Percentiles rank a stretch among this genome's conserved stretches.
Conservation (phyloP, 2,797 vertebrate species). For the Falco novaeseelandiae region DNA sequence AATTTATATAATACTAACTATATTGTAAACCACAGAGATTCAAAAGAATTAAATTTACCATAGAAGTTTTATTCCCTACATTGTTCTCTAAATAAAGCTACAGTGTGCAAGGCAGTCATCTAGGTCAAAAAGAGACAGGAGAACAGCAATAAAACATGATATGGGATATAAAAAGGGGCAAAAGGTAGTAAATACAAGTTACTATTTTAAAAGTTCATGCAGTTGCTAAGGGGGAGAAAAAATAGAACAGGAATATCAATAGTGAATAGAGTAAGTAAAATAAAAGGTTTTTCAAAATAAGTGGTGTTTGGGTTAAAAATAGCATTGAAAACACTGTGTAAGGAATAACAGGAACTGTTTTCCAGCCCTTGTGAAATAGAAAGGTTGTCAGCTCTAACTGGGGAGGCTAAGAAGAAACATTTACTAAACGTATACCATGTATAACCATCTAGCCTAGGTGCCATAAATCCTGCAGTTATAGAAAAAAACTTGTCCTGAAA, state of each 20-base stretch:
- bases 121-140: neutral
- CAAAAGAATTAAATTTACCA: neutral
- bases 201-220: neutral
- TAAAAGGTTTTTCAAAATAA: neutral
- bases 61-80: neutral
- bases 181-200: constrained; percentile 1
- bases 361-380: neutral
- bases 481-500: neutral
- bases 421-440: neutral
- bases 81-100: neutral
- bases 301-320: neutral
- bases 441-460: neutral
- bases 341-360: neutral
- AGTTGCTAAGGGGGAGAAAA: neutral
- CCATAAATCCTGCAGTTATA: neutral
- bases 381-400: neutral
- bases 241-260: neutral
- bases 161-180: neutral
- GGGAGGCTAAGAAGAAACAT: neutral
- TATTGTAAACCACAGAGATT: neutral
- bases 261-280: neutral
- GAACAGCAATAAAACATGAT: neutral
- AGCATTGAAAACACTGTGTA: neutral
- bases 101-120: neutral
- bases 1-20: neutral